Evolutionary conservation across 2,113 vertebrate genomes (phyloP).

Genomic region (Chaetorhynchus papuensis): DNA sequence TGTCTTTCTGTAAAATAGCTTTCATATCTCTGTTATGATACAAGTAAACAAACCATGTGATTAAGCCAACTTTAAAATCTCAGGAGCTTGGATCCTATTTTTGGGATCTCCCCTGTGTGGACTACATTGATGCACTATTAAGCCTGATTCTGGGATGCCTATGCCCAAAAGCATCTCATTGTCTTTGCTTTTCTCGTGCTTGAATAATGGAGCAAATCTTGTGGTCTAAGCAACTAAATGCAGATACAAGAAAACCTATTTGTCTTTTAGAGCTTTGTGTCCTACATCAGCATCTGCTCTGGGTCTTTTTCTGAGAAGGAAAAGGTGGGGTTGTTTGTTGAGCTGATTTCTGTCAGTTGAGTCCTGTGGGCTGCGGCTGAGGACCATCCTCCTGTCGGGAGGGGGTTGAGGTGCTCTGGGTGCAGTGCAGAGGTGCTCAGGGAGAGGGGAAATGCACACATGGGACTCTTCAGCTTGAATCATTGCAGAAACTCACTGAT

Average conservation of each 20-base stretch:
- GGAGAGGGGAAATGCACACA: rapidly evolving
- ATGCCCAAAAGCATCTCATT: neutral
- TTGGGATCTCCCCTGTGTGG: neutral
- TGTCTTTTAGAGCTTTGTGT: neutral
- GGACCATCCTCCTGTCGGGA: neutral
- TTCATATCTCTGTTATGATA: neutral
- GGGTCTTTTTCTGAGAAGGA: neutral
- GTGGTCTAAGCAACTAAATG: neutral
- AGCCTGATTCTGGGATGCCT: neutral
- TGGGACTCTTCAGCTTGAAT: neutral
- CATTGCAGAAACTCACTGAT: rapidly evolving
- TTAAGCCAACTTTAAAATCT: neutral
- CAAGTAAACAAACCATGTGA: neutral
- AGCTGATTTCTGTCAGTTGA: neutral
- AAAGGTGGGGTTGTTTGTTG: neutral
- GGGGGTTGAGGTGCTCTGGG: neutral
- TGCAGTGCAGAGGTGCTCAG: neutral
- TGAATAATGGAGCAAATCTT: neutral
- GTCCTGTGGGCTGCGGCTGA: neutral
- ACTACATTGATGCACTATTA: neutral
- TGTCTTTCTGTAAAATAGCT: neutral
- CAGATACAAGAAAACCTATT: neutral
- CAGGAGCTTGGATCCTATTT: neutral
- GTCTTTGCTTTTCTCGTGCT: neutral
- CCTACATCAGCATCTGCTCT: neutral